Conservation (phyloP, 2,888 invertebrate genomes). For the Caenorhabditis zanzibari region DNA sequence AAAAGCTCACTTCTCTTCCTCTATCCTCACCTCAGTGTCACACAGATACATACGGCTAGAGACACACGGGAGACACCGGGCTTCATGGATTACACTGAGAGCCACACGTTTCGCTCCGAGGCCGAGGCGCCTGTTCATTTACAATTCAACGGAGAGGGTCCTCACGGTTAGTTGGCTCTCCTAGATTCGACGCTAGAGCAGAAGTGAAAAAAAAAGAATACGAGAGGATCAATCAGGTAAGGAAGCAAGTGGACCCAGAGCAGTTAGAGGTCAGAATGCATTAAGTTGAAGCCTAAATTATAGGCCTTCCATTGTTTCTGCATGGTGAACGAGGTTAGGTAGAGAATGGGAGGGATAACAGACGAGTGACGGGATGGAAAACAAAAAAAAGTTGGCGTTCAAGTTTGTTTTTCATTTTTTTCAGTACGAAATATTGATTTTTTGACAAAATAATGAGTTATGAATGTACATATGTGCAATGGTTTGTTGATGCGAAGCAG, state of each 20-base stretch:
- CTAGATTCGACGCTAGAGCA: neutral
- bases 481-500: slow-evolving; percentile 17
- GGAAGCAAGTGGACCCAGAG: slow-evolving; percentile 22
- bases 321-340: neutral
- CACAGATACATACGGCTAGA: slow-evolving; percentile 23
- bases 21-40: slow-evolving; percentile 27
- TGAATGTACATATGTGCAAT: slow-evolving; percentile 63
- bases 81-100: slow-evolving; percentile 64
- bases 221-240: slow-evolving; percentile 47
- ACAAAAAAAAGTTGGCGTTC: slow-evolving; percentile 17
- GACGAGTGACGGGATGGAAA: slow-evolving; percentile 1
- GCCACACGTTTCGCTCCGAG: slow-evolving; percentile 36
- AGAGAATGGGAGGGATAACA: neutral
- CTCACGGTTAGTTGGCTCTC: slow-evolving; percentile 9
- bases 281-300: slow-evolving; percentile 16
- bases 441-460: slow-evolving; percentile 57
- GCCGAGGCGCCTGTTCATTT: slow-evolving; percentile 66
- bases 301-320: slow-evolving; percentile 5
- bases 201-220: slow-evolving; percentile 30
- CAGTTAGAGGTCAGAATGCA: neutral
- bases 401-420: slow-evolving; percentile 35
- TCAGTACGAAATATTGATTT: slow-evolving; percentile 32
- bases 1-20: slow-evolving; percentile 2
- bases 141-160: slow-evolving; percentile 55
- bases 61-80: slow-evolving; percentile 40